These are phyloP conservation scores for Tyrannus savana DNA, from an alignment of 2,113 vertebrate genomes.

Conservation along the genomic window DNA sequence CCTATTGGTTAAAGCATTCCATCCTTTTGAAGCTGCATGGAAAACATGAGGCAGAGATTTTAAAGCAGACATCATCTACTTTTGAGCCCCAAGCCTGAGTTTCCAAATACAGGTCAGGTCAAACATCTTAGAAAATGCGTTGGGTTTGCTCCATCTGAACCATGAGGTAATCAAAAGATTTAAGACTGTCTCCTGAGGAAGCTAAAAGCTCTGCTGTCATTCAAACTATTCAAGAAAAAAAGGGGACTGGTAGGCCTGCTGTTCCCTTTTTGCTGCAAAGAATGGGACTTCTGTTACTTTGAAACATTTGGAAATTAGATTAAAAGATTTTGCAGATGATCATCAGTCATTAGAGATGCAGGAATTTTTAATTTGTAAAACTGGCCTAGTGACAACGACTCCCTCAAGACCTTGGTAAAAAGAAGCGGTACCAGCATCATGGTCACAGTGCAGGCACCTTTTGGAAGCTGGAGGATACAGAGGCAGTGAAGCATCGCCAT, in stretches of 20 bases:
- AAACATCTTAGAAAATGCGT: not conserved
- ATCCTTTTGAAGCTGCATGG: not conserved
- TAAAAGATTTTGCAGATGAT: constrained; percentile 43
- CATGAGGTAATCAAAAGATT: not conserved
- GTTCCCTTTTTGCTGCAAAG: constrained; percentile 8
- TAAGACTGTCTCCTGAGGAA: not conserved
- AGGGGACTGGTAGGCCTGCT: constrained; percentile 11
- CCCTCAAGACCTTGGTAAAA: constrained; percentile 1
- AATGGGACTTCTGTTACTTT: constrained; percentile 33
- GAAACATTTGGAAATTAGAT: constrained; percentile 47
- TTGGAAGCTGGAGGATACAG: constrained; percentile 13
- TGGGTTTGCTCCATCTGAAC: not conserved
- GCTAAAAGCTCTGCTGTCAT: not conserved
- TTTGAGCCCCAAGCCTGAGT: not conserved
- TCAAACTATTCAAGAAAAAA: not conserved
- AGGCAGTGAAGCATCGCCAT: not conserved
- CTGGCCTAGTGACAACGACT: constrained; percentile 40
- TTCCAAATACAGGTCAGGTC: not conserved
- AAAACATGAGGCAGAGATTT: not conserved
- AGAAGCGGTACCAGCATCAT: not conserved
- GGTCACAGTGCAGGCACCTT: not conserved
- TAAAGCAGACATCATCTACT: accelerated
- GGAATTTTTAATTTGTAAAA: constrained; percentile 62
- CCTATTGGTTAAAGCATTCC: not conserved
- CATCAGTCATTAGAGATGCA: constrained; percentile 40